These are phyloP conservation scores for Eremobia ochroleuca DNA, from an alignment of 2,888 invertebrate species.

Conservation along the genomic window DNA sequence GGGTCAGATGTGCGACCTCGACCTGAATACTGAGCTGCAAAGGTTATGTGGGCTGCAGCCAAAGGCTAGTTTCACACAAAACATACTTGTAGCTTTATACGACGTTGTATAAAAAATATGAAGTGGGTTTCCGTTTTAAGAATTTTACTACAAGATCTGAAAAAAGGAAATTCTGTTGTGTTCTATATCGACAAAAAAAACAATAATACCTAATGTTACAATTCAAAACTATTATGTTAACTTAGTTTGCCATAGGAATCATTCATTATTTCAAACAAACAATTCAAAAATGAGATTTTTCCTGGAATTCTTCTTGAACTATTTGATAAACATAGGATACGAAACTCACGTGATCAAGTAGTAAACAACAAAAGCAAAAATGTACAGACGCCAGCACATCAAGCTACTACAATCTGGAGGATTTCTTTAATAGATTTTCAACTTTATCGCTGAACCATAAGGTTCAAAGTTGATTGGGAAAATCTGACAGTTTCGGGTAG, in stretches of 20 bases:
- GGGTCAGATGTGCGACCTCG: constrained; percentile 79
- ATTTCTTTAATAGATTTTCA: too few species aligned
- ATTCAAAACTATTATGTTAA: neutral
- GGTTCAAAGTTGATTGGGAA: too few species aligned
- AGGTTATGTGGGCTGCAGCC: constrained; percentile 75
- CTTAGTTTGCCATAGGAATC: neutral
- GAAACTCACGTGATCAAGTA: neutral
- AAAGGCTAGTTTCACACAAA: constrained; percentile 65
- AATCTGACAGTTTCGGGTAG: too few species aligned
- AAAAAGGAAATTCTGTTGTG: neutral
- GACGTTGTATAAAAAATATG: constrained; percentile 29
- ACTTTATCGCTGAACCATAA: too few species aligned
- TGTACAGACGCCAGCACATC: too few species aligned
- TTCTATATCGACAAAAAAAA: neutral
- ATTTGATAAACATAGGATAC: constrained; percentile 14
- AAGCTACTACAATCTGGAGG: too few species aligned
- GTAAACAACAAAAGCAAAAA: constrained; percentile 13
- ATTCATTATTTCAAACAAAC: neutral
- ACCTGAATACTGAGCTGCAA: constrained; percentile 77
- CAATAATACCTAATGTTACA: neutral
- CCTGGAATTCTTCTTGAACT: neutral
- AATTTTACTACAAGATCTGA: neutral
- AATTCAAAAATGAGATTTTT: neutral
- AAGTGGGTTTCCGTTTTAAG: constrained; percentile 2
- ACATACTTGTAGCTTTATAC: constrained; percentile 50